Conservation (phyloP, 2,888 invertebrate species). For the Stomorhina lunata region DNA sequence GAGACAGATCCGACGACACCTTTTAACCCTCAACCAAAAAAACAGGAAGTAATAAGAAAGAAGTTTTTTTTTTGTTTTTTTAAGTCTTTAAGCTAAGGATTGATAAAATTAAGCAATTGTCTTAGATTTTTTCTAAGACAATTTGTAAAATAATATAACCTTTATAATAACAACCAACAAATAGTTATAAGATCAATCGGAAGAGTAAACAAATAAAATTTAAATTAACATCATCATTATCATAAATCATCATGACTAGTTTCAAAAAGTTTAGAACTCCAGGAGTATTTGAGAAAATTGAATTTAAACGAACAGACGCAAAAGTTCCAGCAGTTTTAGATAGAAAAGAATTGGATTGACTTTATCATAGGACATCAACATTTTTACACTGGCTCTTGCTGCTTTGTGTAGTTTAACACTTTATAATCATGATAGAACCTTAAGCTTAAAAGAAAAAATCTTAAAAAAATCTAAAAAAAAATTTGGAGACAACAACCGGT, state of each 20-base stretch:
- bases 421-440: slow-evolving; percentile 66
- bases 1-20: slow-evolving; percentile 24
- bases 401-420: slow-evolving; percentile 65
- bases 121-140: slow-evolving; percentile 56
- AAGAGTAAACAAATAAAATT: too few species aligned
- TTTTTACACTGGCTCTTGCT: slow-evolving; percentile 65
- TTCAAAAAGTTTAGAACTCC: slow-evolving; percentile 72
- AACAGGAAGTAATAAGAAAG: slow-evolving; percentile 20
- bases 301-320: too few species aligned
- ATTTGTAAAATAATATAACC: slow-evolving; percentile 64
- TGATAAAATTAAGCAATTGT: slow-evolving; percentile 64
- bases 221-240: slow-evolving; percentile 67
- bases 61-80: slow-evolving; percentile 61
- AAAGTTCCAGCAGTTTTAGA: slow-evolving; percentile 30
- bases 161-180: slow-evolving; percentile 45
- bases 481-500: slow-evolving; percentile 64
- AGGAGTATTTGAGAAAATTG: slow-evolving; percentile 73
- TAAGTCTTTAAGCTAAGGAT: slow-evolving; percentile 63
- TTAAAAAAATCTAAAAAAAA: slow-evolving; percentile 54
- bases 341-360: slow-evolving; percentile 37
- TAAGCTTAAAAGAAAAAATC: slow-evolving; percentile 61
- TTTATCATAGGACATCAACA: slow-evolving; percentile 45
- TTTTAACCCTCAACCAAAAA: neutral
- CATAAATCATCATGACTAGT: slow-evolving; percentile 63
- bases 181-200: slow-evolving; percentile 64